These are phyloP conservation scores for Endotricha flammealis DNA, from an alignment of 2,888 invertebrate species.

Conservation along the genomic window DNA sequence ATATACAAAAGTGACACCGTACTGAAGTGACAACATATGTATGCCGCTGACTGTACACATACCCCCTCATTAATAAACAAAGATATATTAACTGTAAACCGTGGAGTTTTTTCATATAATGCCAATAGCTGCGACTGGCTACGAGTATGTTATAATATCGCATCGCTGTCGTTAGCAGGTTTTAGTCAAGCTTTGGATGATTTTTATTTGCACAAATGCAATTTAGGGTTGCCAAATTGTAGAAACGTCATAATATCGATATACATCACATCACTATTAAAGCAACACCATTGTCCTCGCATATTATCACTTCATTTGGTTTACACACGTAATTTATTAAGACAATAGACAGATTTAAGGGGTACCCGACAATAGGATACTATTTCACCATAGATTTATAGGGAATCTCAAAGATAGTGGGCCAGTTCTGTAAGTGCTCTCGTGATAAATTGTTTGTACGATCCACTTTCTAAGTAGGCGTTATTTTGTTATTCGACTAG, in stretches of 20 bases:
- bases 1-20: too few species aligned
- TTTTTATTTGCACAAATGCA: too few species aligned
- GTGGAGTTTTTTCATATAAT: too few species aligned
- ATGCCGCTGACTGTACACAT: too few species aligned
- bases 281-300: constrained; percentile 47
- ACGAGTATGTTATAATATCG: too few species aligned
- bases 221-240: neutral
- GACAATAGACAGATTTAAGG: constrained; percentile 56
- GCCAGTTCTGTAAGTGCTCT: constrained; percentile 32
- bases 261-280: constrained; percentile 30
- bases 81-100: too few species aligned
- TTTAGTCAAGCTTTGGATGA: too few species aligned
- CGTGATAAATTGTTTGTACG: constrained; percentile 33
- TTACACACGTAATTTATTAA: constrained; percentile 56
- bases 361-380: constrained; percentile 45
- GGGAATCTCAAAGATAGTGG: constrained; percentile 37
- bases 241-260: constrained; percentile 7
- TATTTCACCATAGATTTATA: constrained; percentile 43
- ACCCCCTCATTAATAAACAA: too few species aligned
- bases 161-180: too few species aligned
- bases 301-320: constrained; percentile 66
- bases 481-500: constrained; percentile 5
- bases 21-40: too few species aligned
- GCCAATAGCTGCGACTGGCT: too few species aligned
- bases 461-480: constrained; percentile 23